A percentile compares a stretch with the other conserved stretches of the same genome.
Evolutionary conservation across 2,888 invertebrate genomes (phyloP).

Genomic region (Drosophila subsilvestris): DNA sequence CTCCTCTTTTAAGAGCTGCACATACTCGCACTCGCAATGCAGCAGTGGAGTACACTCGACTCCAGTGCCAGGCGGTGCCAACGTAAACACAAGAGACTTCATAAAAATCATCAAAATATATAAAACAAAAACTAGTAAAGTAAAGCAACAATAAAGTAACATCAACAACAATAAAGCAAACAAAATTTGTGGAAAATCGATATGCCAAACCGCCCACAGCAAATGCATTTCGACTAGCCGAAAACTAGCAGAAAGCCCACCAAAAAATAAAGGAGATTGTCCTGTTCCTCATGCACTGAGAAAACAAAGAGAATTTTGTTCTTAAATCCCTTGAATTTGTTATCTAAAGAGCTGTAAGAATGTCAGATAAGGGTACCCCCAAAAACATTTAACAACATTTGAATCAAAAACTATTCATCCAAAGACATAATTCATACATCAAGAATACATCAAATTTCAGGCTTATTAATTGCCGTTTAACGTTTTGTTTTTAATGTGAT

Average conservation of each 20-base stretch:
- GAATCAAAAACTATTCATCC: too few species aligned
- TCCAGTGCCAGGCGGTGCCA: constrained; percentile 77
- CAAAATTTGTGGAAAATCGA: constrained; percentile 72
- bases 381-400: too few species aligned
- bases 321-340: too few species aligned
- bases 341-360: too few species aligned
- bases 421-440: too few species aligned
- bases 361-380: too few species aligned
- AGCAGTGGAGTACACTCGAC: constrained; percentile 66
- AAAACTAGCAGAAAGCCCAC: constrained; percentile 24
- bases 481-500: too few species aligned
- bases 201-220: constrained; percentile 54
- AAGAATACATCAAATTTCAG: too few species aligned
- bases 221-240: constrained; percentile 61
- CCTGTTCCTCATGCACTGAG: constrained; percentile 22
- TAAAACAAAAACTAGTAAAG: constrained; percentile 4
- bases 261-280: constrained; percentile 2
- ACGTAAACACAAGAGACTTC: constrained; percentile 81
- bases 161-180: constrained; percentile 50
- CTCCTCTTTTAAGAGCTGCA: constrained; percentile 13
- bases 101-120: constrained; percentile 49
- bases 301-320: neutral
- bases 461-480: too few species aligned
- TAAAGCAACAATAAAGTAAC: constrained; percentile 16
- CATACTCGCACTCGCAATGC: neutral